Percentiles rank a stretch among this genome's conserved stretches.
These are phyloP conservation scores for Pardalotus punctatus DNA, from an alignment of 2,113 vertebrate species.

Conservation along the genomic window DNA sequence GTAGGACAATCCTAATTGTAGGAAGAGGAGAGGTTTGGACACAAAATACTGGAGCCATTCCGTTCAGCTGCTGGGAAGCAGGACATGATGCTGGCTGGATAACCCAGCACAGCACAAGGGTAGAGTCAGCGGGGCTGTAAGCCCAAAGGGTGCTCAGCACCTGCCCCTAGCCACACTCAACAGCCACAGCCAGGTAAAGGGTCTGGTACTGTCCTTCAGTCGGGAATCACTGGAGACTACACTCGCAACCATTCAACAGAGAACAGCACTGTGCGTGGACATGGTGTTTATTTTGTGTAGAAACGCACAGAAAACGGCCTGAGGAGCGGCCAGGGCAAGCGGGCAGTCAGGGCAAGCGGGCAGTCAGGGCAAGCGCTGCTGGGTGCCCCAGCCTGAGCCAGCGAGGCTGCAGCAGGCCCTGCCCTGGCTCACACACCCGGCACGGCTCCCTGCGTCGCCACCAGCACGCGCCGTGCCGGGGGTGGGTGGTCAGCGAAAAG, in stretches of 20 bases:
- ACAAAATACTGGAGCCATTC: neutral
- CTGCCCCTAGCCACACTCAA: neutral
- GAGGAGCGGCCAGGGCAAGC: conserved; percentile 13
- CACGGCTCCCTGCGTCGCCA: neutral
- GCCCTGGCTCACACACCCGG: neutral
- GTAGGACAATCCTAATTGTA: neutral
- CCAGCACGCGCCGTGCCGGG: no score
- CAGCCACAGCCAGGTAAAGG: neutral
- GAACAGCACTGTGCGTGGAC: neutral
- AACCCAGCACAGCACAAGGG: neutral
- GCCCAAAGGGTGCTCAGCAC: neutral
- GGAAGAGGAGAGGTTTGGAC: conserved; percentile 1
- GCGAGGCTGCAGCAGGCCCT: neutral
- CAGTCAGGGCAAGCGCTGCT: neutral
- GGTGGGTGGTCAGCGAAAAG: no score
- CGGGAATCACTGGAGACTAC: neutral
- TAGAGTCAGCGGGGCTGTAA: neutral
- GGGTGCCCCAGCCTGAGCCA: neutral
- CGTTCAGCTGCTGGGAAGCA: neutral
- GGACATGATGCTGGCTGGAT: neutral
- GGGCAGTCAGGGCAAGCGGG: conserved; percentile 21
- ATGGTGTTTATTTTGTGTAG: neutral
- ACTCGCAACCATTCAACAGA: neutral
- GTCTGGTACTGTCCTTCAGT: neutral
- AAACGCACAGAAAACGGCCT: neutral